phyloP scores from a whole-genome alignment of 64 coral and sea anemone species.

The Pocillopora damicornis region DNA sequence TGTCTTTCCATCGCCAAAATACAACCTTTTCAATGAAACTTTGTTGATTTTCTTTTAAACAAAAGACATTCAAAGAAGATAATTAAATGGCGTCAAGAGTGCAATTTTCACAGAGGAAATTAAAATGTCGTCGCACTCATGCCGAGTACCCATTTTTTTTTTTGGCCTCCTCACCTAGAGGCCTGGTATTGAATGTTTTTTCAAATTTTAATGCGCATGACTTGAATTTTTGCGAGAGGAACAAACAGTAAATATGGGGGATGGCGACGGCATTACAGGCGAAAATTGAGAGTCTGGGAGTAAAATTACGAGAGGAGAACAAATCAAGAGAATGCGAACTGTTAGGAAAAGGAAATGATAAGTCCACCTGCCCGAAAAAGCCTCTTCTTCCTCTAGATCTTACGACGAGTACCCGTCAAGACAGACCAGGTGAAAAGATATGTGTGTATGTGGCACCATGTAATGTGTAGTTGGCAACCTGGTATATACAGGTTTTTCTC shows the following conservation, averaged over 20 bases:
- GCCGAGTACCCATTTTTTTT: no score
- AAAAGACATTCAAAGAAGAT: no score
- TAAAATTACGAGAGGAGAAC: conserved; percentile 85
- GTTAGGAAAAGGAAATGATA: conserved; percentile 50
- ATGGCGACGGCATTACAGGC: conserved; percentile 87
- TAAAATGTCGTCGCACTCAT: no score
- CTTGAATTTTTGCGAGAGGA: conserved; percentile 43
- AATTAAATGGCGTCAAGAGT: not conserved
- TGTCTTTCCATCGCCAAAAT: no score
- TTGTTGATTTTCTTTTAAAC: no score
- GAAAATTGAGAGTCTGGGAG: conserved; percentile 91
- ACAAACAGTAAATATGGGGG: conserved; percentile 89
- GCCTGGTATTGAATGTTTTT: no score
- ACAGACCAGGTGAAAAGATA: conserved; percentile 50
- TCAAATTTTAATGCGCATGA: conserved; percentile 64
- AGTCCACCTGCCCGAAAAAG: conserved; percentile 52
- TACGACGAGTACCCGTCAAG: conserved; percentile 38
- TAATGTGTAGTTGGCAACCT: conserved; percentile 7
- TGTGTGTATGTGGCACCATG: conserved; percentile 55
- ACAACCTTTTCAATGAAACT: no score
- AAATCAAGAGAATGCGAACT: conserved; percentile 72
- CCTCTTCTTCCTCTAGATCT: conserved; percentile 62
- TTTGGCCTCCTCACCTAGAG: no score
- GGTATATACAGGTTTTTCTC: conserved; percentile 19
- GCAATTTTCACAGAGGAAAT: no score